Percentiles rank a stretch among this genome's conserved stretches.
Evolutionary conservation across 2,113 vertebrate species (phyloP).

Genomic region (Perca flavescens): DNA sequence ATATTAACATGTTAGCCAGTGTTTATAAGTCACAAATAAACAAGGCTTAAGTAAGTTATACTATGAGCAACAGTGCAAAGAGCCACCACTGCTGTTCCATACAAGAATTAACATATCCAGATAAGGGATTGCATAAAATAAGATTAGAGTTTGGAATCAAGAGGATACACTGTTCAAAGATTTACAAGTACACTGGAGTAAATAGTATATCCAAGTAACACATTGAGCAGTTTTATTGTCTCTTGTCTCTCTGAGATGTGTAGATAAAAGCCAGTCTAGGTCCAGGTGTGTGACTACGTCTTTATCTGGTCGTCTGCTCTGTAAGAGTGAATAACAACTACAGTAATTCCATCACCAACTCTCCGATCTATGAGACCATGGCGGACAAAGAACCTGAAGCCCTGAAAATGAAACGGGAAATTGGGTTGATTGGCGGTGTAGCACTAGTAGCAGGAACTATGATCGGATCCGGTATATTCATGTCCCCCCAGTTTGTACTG

Average conservation of each 20-base stretch:
- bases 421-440: conserved; percentile 81
- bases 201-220: neutral
- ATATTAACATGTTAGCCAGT: no score
- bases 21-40: neutral
- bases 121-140: neutral
- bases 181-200: conserved; percentile 14
- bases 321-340: neutral
- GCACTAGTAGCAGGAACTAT: conserved; percentile 88
- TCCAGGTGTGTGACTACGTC: no score
- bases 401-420: conserved; percentile 68
- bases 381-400: conserved; percentile 10
- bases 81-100: neutral
- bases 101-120: neutral
- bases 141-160: neutral
- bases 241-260: neutral
- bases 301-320: neutral
- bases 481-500: conserved; percentile 87
- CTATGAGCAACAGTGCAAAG: no score
- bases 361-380: conserved; percentile 13
- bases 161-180: neutral
- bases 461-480: conserved; percentile 88
- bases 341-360: neutral
- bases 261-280: no score
- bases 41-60: neutral
- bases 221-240: neutral